A percentile compares a stretch with the other conserved stretches of the same genome.
Evolutionary conservation across 1,140 invertebrate species (phyloP).

Genomic region (Diploscapter pachys): DNA sequence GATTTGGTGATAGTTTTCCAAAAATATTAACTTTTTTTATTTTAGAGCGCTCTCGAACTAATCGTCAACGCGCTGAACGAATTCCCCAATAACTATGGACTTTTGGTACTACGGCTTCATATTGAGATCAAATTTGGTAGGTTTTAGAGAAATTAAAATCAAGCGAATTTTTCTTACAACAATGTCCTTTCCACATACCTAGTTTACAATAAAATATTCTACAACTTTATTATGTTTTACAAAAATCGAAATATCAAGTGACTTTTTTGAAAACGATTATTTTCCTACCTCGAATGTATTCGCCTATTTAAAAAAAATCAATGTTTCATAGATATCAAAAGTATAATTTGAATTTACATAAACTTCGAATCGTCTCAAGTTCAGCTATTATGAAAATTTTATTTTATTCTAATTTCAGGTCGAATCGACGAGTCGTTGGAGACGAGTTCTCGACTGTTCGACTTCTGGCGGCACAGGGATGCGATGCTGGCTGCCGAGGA

Average conservation of each 20-base stretch:
- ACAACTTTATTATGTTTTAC: no score
- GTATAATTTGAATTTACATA: neutral
- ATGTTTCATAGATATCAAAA: no score
- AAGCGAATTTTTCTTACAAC: neutral
- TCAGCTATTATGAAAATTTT: no score
- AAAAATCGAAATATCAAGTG: no score
- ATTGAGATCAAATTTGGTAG: slow-evolving; percentile 52
- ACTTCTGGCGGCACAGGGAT: slow-evolving; percentile 43
- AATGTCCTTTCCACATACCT: no score
- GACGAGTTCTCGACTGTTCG: slow-evolving; percentile 48
- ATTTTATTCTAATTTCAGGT: slow-evolving; percentile 20
- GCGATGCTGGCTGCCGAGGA: slow-evolving; percentile 18
- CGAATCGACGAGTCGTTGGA: slow-evolving; percentile 50
- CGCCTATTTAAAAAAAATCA: no score
- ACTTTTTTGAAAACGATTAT: no score
- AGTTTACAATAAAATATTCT: no score
- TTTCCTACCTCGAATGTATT: no score
- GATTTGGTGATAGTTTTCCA: neutral
- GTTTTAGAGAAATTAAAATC: slow-evolving; percentile 6
- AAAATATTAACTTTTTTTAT: neutral
- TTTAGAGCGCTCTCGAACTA: slow-evolving; percentile 45
- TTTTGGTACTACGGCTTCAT: slow-evolving; percentile 52
- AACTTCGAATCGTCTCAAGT: neutral
- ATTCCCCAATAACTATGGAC: slow-evolving; percentile 57
- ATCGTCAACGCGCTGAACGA: slow-evolving; percentile 49